phyloP scores from a whole-genome alignment of 2,888 invertebrate genomes.

The Campoplex nolae region DNA sequence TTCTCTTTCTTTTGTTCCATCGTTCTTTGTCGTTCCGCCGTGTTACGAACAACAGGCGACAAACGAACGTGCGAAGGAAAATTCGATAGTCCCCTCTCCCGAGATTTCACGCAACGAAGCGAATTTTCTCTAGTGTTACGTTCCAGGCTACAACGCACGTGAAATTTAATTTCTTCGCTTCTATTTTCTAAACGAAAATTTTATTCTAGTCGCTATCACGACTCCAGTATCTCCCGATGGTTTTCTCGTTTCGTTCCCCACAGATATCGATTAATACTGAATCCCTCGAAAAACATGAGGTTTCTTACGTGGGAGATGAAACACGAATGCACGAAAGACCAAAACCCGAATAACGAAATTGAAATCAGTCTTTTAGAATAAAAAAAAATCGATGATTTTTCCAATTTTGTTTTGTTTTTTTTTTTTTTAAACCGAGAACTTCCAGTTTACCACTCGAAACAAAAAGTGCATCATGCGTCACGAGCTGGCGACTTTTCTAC shows the following conservation, averaged over 20 bases:
- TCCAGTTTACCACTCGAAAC: not conserved
- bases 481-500: constrained; percentile 17
- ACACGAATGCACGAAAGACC: not conserved
- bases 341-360: not conserved
- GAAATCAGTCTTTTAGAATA: not conserved
- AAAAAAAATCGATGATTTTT: not conserved
- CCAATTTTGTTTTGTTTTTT: too few species aligned
- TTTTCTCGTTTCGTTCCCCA: not conserved
- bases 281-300: not conserved
- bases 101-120: not conserved
- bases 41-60: constrained; percentile 15
- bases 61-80: constrained; percentile 27
- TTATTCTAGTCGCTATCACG: not conserved
- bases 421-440: not conserved
- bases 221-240: not conserved
- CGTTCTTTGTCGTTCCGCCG: constrained; percentile 6
- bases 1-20: not conserved
- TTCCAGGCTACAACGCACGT: constrained; percentile 1
- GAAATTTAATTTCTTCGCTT: not conserved
- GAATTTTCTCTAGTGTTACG: not conserved
- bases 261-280: constrained; percentile 1
- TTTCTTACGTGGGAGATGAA: not conserved
- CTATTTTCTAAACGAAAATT: not conserved
- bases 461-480: not conserved
- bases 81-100: constrained; percentile 39